Evolutionary conservation across 2,888 invertebrate genomes (phyloP), one percentile per base, ranked within the genome.

Genomic region (Dicyrtoma fusca): DNA sequence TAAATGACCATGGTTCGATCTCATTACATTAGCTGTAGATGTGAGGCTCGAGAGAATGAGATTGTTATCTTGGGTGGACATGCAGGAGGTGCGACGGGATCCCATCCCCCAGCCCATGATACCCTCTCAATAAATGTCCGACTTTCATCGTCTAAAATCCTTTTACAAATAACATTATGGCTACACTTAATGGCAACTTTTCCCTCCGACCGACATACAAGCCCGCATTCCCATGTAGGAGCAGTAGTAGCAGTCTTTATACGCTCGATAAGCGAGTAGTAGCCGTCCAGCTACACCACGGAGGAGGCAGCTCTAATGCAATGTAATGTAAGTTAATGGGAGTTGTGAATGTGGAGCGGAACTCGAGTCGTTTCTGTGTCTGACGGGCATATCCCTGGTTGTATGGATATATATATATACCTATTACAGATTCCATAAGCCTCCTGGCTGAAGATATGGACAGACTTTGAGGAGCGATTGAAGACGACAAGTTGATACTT

Each of bases 321-420:
- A 53, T 53, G 61, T 51, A 65, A 51, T 65, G 65, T 23, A 45
- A 51, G 65, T 65, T 65, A 65, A 65, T 65, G 65, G 49, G 65
- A 51, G 65, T 51, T 49, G 65, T 51, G 65, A 47, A 64, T 64
- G 45, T 25, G 49, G 26, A 65, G 23, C 53, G 65, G 51, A 65
- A 65, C 44, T 64, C n/a, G 51, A 19, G 23, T 23, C 65, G 19
- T 65, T 65, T n/a, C n/a, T n/a, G n/a, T n/a, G n/a, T n/a, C n/a
- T n/a, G n/a, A n/a, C n/a, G n/a, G n/a, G n/a, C n/a, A n/a, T n/a
- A n/a, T n/a, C n/a, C n/a, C n/a, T n/a, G n/a, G n/a, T n/a, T n/a
- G n/a, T n/a, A n/a, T n/a, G n/a, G n/a, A n/a, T n/a, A n/a, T n/a
- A n/a, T n/a, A n/a, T n/a, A n/a, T n/a, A n/a, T n/a, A n/a, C n/a